These are phyloP conservation scores for Graptemys geographica DNA, from an alignment of 2,797 vertebrate genomes.

Conservation along the genomic window DNA sequence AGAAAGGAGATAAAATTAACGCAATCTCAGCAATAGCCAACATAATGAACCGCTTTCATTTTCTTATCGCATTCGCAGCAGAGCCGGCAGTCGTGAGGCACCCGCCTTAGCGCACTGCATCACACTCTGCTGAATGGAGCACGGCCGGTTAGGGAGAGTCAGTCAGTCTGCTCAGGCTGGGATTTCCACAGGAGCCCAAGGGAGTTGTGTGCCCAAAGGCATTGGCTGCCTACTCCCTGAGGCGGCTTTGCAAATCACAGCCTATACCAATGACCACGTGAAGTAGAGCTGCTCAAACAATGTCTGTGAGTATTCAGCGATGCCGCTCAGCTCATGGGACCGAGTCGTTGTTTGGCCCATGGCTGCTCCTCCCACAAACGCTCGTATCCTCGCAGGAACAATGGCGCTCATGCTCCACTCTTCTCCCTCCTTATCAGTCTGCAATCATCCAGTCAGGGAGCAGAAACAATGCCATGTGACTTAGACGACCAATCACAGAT, in stretches of 20 bases:
- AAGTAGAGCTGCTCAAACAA: neutral
- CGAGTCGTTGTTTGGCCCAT: neutral
- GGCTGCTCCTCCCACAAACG: neutral
- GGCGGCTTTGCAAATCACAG: neutral
- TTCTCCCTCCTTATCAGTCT: neutral
- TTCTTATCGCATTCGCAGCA: neutral
- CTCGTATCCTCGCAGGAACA: accelerated
- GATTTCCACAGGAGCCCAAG: neutral
- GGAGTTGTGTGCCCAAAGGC: neutral
- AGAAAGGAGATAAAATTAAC: constrained; percentile 63
- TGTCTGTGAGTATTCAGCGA: neutral
- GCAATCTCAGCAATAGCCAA: constrained; percentile 68
- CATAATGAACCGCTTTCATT: constrained; percentile 63
- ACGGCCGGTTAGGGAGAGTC: neutral
- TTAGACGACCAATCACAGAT: neutral
- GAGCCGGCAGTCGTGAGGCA: neutral
- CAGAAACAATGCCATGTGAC: neutral
- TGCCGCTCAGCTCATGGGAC: accelerated
- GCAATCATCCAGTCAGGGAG: neutral
- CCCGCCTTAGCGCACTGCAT: constrained; percentile 57
- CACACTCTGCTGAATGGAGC: neutral
- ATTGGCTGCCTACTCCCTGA: neutral
- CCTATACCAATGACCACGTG: neutral
- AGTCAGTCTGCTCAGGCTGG: accelerated
- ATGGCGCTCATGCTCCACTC: neutral